Percentiles rank a stretch among this genome's conserved stretches.
These are phyloP conservation scores for Polydrusus tereticollis DNA, from an alignment of 2,888 invertebrate species.

Conservation along the genomic window DNA sequence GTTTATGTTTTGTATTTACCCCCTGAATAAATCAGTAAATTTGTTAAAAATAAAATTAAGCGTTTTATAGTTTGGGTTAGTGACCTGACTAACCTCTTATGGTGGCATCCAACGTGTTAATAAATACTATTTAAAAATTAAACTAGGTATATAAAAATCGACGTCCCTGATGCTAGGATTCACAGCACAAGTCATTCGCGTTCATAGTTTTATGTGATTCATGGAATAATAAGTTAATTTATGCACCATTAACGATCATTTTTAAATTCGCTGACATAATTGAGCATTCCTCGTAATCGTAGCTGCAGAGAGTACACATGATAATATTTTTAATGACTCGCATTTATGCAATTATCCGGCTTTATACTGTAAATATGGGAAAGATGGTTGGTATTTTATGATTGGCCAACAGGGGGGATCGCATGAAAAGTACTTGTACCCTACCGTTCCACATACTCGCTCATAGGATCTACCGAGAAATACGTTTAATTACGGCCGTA, in stretches of 20 bases:
- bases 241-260: slow-evolving; percentile 19
- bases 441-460: background rate
- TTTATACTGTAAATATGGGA: slow-evolving; percentile 11
- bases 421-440: background rate
- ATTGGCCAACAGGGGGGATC: background rate
- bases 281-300: slow-evolving; percentile 9
- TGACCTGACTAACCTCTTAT: too few species aligned
- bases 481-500: slow-evolving; percentile 5
- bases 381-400: slow-evolving; percentile 20
- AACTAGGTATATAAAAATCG: background rate
- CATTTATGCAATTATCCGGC: slow-evolving; percentile 7
- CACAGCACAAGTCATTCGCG: background rate
- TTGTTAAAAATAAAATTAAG: too few species aligned
- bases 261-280: slow-evolving; percentile 24
- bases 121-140: too few species aligned
- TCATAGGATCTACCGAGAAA: background rate
- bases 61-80: too few species aligned
- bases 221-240: too few species aligned
- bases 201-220: slow-evolving; percentile 6
- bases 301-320: background rate
- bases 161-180: background rate
- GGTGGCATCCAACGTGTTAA: too few species aligned
- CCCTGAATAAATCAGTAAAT: too few species aligned
- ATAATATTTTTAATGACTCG: slow-evolving; percentile 17
- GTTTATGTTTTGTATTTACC: too few species aligned